Conservation (phyloP, 2,113 vertebrate genomes). For the Egretta garzetta region DNA sequence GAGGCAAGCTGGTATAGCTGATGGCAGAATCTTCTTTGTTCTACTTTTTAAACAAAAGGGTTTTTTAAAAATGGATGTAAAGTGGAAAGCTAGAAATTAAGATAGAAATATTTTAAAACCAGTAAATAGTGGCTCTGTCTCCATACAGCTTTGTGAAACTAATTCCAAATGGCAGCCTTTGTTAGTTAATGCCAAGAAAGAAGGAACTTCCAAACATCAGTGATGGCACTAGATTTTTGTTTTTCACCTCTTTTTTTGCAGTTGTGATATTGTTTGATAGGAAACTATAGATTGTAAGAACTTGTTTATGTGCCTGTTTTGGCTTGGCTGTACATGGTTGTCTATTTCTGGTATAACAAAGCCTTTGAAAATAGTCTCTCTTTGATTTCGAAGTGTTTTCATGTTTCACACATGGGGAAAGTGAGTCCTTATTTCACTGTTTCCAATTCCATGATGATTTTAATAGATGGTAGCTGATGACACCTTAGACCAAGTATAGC, state of each 20-base stretch:
- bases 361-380: background rate
- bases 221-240: background rate
- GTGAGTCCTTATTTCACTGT: background rate
- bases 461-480: background rate
- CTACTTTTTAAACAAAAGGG: background rate
- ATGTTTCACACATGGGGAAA: background rate
- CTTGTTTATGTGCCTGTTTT: background rate
- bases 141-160: background rate
- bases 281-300: background rate
- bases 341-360: background rate
- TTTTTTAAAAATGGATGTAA: background rate
- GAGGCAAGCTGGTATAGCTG: background rate
- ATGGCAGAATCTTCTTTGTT: background rate
- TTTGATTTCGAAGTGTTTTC: background rate
- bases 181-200: background rate
- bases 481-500: background rate
- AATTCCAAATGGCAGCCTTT: background rate
- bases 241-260: background rate
- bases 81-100: background rate
- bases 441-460: background rate
- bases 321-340: background rate
- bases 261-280: background rate
- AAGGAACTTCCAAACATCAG: background rate
- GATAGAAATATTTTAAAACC: background rate
- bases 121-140: background rate